phyloP scores from a whole-genome alignment of 2,113 vertebrate genomes.

The Paralichthys olivaceus region DNA sequence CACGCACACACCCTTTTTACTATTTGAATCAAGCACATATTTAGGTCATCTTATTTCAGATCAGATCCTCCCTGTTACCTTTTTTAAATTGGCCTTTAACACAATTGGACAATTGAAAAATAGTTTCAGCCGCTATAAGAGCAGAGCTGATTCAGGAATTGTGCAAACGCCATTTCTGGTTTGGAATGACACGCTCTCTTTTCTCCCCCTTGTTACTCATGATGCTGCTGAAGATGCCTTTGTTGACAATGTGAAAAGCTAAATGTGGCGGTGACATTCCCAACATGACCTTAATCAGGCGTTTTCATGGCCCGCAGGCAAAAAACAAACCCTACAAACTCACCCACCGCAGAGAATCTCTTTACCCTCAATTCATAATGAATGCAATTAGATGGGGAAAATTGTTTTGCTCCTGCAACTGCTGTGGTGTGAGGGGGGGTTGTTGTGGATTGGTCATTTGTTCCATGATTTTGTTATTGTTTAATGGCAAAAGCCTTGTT shows the following conservation, averaged over 20 bases:
- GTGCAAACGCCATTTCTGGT: slow-evolving; percentile 40
- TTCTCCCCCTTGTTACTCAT: slow-evolving; percentile 32
- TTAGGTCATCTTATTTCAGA: slow-evolving; percentile 28
- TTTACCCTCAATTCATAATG: slow-evolving; percentile 65
- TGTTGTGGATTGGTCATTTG: slow-evolving; percentile 34
- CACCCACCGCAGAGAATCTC: slow-evolving; percentile 50
- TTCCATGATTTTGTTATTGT: slow-evolving; percentile 25
- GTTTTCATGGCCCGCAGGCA: slow-evolving; percentile 61
- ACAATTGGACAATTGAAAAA: slow-evolving; percentile 37
- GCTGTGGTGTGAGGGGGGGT: background rate
- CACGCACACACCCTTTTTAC: slow-evolving; percentile 29
- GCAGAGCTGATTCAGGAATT: slow-evolving; percentile 25
- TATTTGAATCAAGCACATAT: slow-evolving; percentile 46
- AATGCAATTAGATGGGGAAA: slow-evolving; percentile 53
- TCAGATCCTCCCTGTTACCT: slow-evolving; percentile 19
- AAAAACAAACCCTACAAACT: slow-evolving; percentile 62
- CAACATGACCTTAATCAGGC: slow-evolving; percentile 74
- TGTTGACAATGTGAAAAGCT: slow-evolving; percentile 67
- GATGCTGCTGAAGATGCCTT: slow-evolving; percentile 54
- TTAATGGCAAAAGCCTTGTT: slow-evolving; percentile 13
- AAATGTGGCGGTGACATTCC: slow-evolving; percentile 65
- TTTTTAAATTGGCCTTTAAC: slow-evolving; percentile 5
- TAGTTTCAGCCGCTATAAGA: slow-evolving; percentile 4
- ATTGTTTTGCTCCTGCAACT: slow-evolving; percentile 37
- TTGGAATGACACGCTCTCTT: slow-evolving; percentile 23